Conservation (phyloP, 2,113 vertebrate species). For the Morone chrysops region DNA sequence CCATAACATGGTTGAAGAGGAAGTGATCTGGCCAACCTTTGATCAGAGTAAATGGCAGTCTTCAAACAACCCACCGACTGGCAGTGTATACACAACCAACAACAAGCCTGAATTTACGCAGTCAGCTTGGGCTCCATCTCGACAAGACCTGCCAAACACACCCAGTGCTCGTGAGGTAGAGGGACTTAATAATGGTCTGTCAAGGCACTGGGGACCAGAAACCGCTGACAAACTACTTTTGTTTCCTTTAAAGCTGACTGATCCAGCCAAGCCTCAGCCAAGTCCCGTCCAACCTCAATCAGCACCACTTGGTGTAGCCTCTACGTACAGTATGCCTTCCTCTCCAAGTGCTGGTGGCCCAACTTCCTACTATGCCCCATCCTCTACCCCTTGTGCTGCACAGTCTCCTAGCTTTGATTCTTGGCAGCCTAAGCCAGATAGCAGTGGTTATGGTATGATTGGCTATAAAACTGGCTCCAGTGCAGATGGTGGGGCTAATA, state of each 20-base stretch:
- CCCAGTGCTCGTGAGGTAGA: fast-evolving
- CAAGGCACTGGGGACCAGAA: not conserved
- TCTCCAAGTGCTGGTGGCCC: not conserved
- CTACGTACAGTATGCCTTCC: not conserved
- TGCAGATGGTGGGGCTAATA: not conserved
- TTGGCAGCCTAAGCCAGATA: not conserved
- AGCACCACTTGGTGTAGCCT: not conserved
- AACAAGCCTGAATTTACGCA: not conserved
- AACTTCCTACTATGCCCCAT: not conserved
- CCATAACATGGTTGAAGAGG: not conserved
- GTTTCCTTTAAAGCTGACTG: not conserved
- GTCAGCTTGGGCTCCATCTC: not conserved
- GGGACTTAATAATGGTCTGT: not conserved
- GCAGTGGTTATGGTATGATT: not conserved
- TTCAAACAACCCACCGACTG: not conserved
- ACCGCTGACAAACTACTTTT: fast-evolving
- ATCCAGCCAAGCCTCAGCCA: not conserved
- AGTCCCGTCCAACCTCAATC: not conserved
- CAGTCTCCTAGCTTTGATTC: not conserved
- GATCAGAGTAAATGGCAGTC: not conserved
- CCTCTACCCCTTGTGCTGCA: not conserved
- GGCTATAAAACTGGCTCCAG: not conserved
- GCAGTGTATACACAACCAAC: not conserved
- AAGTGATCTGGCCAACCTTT: fast-evolving
- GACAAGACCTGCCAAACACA: fast-evolving